Evolutionary conservation across 2,797 vertebrate species (phyloP).

Genomic region (Myotis daubentonii): DNA sequence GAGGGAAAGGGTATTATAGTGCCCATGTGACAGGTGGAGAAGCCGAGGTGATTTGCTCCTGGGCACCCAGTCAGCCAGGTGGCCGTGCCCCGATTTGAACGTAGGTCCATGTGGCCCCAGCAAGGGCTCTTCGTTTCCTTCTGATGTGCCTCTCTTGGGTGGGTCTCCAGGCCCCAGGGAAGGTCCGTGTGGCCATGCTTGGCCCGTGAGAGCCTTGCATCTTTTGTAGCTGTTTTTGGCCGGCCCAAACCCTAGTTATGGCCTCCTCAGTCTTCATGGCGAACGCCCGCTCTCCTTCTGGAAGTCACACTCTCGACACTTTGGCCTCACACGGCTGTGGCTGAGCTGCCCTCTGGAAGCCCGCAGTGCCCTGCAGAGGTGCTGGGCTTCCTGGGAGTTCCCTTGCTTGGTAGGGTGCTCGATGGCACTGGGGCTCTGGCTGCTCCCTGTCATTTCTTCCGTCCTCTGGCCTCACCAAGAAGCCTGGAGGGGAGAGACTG

Average conservation of each 20-base stretch:
- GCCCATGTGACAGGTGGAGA: background rate
- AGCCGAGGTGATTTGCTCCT: background rate
- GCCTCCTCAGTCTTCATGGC: background rate
- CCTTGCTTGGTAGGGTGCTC: background rate
- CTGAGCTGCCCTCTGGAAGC: background rate
- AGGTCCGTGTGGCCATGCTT: background rate
- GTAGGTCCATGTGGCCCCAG: background rate
- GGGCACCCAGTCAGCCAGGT: background rate
- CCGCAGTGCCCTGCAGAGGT: background rate
- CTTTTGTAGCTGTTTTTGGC: background rate
- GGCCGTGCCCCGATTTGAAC: background rate
- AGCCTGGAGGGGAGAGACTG: background rate
- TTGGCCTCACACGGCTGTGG: background rate
- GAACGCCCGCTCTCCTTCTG: background rate
- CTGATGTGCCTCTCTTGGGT: background rate
- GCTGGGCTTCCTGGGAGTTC: background rate
- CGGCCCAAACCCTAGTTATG: background rate
- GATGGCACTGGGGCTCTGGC: background rate
- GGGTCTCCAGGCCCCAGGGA: background rate
- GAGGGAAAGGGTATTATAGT: background rate
- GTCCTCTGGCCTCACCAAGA: background rate
- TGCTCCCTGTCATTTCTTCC: background rate
- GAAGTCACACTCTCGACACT: background rate
- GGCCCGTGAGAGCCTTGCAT: background rate
- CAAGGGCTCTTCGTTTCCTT: background rate